Base-by-base conservation (phyloP, 2,797 vertebrate genomes). In the Taenioides sp. region DNA sequence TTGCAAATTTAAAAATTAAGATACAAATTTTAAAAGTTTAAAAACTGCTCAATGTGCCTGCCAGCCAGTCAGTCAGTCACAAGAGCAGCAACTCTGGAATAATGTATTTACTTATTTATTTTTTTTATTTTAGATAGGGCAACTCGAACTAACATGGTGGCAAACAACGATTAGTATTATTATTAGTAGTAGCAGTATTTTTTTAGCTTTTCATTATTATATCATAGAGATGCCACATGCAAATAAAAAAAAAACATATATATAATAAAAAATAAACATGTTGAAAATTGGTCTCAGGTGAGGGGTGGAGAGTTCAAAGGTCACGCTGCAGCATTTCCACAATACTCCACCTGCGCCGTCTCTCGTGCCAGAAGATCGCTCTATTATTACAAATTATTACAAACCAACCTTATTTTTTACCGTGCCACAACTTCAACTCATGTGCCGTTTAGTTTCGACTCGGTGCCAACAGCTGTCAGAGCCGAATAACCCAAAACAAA, bases 261-360 rank as follows among this genome's bases (percentile, higher is more conserved):
- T 58, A 6, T 50, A 50, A 69, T 61, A 20, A 37, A 71, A 65
- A 63, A 40, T n/a, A 22, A 40, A 63, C 3, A 64, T 22, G 17
- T 37, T 22, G 43, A 1, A 20, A 50, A 50, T 50, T 1, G 20
- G 49, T 50, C 49, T 69, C 81, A 72, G 80, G 79, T 86, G 77
- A 87, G 68, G 74, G 80, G 84, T 85, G 67, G 71, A 64, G 77
- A 88, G 88, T 90, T 88, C 79, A 90, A 77, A 84, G 89, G 80
- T 90, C 76, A 73, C 12, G 62, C 63, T 57, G 67, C 69, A 69
- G 22, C 17, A 28, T 9, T 28, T 66, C 4, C 17, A 47, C 34
- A 59, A 17, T 43, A 65, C 18, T 63, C 31, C 31, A 43, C 11
- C 40, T 27, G 40, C 22, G 6, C 5, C 20, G 23, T 11, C 43